Percentiles rank a stretch among this genome's conserved stretches.
These are phyloP conservation scores for Antrozous pallidus DNA, from an alignment of 2,797 vertebrate genomes.

Conservation along the genomic window DNA sequence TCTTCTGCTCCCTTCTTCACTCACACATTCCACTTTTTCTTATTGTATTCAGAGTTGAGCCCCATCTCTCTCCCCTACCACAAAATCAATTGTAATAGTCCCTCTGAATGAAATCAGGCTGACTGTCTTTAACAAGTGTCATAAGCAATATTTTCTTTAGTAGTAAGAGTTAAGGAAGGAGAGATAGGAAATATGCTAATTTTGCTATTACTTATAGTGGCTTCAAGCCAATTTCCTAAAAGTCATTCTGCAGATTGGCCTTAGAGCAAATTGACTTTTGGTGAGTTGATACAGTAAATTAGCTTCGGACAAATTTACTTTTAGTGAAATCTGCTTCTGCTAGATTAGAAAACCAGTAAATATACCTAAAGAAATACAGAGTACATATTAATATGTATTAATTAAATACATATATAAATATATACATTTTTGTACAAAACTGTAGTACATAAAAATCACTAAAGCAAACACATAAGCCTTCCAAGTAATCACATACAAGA, in stretches of 20 bases:
- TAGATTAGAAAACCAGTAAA: background rate
- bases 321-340: background rate
- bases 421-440: background rate
- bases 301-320: background rate
- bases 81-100: background rate
- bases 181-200: background rate
- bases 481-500: background rate
- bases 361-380: background rate
- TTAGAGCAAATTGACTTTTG: background rate
- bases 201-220: background rate
- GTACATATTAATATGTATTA: too few species aligned
- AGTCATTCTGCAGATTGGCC: background rate
- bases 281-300: background rate
- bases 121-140: background rate
- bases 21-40: conserved; percentile 45
- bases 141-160: background rate
- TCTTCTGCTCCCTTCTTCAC: conserved; percentile 67
- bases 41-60: background rate
- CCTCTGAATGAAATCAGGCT: background rate
- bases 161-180: background rate
- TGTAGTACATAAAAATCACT: background rate
- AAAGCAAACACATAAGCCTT: background rate
- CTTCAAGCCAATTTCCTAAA: background rate
- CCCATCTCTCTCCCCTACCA: background rate
- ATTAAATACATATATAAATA: background rate